A percentile compares a stretch with the other conserved stretches of the same genome.
phyloP scores from a whole-genome alignment of 2,113 vertebrate genomes.

The Rhinolophus ferrumequinum region DNA sequence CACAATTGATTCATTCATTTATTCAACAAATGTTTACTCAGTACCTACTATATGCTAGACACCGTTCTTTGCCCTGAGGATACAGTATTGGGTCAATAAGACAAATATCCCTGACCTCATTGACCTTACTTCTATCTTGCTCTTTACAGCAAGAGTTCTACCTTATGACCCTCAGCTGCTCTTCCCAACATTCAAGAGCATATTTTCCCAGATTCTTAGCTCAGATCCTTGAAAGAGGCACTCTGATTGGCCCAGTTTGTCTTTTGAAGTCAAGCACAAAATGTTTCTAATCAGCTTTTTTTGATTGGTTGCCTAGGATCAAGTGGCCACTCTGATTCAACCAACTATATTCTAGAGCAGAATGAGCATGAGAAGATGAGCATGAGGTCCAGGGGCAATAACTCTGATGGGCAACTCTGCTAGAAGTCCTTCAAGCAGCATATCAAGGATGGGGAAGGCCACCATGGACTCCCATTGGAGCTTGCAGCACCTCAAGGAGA shows the following conservation, averaged over 20 bases:
- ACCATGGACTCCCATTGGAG: background rate
- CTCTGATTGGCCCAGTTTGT: background rate
- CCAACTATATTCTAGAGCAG: background rate
- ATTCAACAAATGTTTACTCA: background rate
- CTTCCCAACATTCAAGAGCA: background rate
- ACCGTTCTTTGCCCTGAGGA: background rate
- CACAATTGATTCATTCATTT: background rate
- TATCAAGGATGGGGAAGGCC: background rate
- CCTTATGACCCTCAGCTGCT: background rate
- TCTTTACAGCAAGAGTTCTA: background rate
- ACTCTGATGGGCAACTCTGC: background rate
- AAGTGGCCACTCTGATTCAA: background rate
- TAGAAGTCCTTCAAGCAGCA: background rate
- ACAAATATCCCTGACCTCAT: background rate
- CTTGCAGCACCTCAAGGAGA: background rate
- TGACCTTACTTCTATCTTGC: background rate
- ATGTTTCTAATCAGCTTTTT: slow-evolving; percentile 4
- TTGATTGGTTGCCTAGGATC: background rate
- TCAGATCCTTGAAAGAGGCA: background rate
- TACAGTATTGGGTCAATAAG: background rate
- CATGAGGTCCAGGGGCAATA: background rate
- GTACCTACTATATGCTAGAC: background rate
- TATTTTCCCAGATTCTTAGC: background rate
- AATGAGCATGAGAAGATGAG: background rate
- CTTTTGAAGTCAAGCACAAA: slow-evolving; percentile 32